These are phyloP conservation scores for Gallinago media DNA, from an alignment of 2,113 vertebrate genomes.

Conservation along the genomic window DNA sequence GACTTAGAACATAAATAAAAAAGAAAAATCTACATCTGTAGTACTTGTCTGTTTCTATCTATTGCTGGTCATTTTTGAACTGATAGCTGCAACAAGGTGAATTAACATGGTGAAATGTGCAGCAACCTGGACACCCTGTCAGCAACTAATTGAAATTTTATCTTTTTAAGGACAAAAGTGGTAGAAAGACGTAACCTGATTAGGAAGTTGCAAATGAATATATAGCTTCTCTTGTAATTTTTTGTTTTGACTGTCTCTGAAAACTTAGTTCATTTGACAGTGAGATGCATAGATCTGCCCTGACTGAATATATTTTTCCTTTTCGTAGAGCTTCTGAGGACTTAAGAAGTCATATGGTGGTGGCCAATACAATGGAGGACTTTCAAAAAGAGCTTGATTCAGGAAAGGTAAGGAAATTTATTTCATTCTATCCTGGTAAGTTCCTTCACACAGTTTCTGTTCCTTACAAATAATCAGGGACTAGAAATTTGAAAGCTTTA, in stretches of 20 bases:
- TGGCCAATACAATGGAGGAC: constrained; percentile 88
- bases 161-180: not conserved
- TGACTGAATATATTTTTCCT: not conserved
- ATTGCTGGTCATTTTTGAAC: not conserved
- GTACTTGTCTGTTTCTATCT: not conserved
- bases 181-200: not conserved
- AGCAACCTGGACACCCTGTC: not conserved
- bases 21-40: not conserved
- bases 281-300: not conserved
- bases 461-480: not conserved
- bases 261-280: not conserved
- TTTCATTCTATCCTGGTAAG: not conserved
- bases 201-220: not conserved
- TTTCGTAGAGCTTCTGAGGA: constrained; percentile 87
- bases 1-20: not conserved
- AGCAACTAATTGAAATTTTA: not conserved
- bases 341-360: constrained; percentile 90
- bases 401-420: constrained; percentile 84
- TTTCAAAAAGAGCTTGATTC: constrained; percentile 93
- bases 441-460: not conserved
- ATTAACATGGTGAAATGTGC: not conserved
- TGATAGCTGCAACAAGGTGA: not conserved
- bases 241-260: not conserved
- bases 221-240: not conserved
- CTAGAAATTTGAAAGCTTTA: not conserved